Conservation (phyloP, 2,113 vertebrate species). For the Aramus guarauna region DNA sequence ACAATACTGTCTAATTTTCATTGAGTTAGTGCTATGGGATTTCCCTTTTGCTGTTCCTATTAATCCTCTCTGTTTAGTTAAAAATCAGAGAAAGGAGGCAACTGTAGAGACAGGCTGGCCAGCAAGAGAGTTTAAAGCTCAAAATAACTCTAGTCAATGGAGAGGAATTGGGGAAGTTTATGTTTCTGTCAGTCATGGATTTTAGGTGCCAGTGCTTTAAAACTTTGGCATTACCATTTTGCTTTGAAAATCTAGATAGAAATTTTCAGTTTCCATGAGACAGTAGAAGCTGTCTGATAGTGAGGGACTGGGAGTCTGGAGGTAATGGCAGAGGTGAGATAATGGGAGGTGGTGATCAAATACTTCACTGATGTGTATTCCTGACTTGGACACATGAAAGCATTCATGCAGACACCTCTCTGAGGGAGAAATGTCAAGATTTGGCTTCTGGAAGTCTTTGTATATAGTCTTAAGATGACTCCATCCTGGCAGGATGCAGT, state of each 20-base stretch:
- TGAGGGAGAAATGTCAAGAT: neutral
- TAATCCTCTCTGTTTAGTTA: neutral
- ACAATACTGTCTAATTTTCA: neutral
- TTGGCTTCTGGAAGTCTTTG: neutral
- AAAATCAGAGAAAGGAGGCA: neutral
- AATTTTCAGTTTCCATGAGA: neutral
- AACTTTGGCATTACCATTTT: neutral
- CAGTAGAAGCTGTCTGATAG: neutral
- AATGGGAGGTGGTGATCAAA: neutral
- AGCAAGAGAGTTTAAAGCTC: neutral
- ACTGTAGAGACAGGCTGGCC: neutral
- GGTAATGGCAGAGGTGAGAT: neutral
- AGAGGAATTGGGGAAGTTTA: neutral
- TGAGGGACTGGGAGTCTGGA: neutral
- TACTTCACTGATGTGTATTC: neutral
- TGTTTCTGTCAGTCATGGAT: neutral
- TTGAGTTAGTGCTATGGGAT: neutral
- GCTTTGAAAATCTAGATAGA: neutral
- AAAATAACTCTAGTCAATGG: neutral
- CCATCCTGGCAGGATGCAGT: neutral
- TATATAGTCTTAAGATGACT: neutral
- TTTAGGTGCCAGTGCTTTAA: neutral
- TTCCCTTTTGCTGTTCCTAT: neutral
- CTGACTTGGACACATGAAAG: rapidly evolving
- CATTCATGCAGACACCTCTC: neutral